phyloP scores from a whole-genome alignment of 1,140 invertebrate genomes.

The Aricia agestis region DNA sequence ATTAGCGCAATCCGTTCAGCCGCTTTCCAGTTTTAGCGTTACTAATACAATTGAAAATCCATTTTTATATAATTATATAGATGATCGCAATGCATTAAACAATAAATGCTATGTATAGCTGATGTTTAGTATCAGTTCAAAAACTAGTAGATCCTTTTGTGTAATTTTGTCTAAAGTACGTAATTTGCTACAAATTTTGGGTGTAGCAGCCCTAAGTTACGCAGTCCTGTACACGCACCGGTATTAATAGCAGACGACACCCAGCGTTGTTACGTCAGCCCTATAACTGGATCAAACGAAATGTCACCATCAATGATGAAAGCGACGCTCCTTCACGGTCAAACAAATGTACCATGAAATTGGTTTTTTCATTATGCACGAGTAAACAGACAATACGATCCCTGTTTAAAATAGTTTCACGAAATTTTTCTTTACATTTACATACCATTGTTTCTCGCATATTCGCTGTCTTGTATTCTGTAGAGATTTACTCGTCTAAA shows the following conservation, averaged over 20 bases:
- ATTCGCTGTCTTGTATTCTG: neutral
- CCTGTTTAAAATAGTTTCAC: neutral
- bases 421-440: neutral
- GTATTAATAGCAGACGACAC: constrained; percentile 24
- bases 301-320: constrained; percentile 22
- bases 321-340: constrained; percentile 25
- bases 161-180: too few relatives aligned
- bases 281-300: constrained; percentile 22
- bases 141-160: too few relatives aligned
- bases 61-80: too few relatives aligned
- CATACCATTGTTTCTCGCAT: neutral
- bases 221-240: constrained; percentile 18
- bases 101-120: too few relatives aligned
- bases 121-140: too few relatives aligned
- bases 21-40: too few relatives aligned
- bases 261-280: constrained; percentile 25
- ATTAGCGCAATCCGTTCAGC: too few relatives aligned
- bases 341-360: constrained; percentile 28
- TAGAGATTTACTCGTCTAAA: neutral
- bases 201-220: neutral
- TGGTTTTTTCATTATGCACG: neutral
- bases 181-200: neutral
- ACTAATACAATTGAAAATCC: too few relatives aligned
- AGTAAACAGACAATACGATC: neutral
- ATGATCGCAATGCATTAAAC: too few relatives aligned